These are phyloP conservation scores for Ichneumoninae sp. DNA, from an alignment of 2,888 invertebrate species.

Conservation along the genomic window DNA sequence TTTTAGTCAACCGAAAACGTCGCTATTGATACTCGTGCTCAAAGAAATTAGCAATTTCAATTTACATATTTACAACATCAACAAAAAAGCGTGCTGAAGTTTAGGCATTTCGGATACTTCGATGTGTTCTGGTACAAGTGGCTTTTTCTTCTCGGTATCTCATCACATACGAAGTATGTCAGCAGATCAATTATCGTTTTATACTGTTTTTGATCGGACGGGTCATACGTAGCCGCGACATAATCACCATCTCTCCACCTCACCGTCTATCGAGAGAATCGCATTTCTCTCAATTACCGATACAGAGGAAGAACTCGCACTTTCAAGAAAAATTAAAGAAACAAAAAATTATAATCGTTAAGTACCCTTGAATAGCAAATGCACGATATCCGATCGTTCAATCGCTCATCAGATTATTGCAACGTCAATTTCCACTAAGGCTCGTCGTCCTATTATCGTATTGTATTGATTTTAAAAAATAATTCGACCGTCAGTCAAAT, in stretches of 20 bases:
- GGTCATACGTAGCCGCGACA: not conserved
- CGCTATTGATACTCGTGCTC: slow-evolving; percentile 49
- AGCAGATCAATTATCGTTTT: not conserved
- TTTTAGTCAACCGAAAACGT: slow-evolving; percentile 21
- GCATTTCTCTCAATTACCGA: not conserved
- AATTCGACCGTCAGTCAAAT: slow-evolving; percentile 4
- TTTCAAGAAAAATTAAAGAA: not conserved
- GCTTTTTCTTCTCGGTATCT: not conserved
- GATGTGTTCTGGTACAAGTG: slow-evolving; percentile 22
- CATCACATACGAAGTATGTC: not conserved
- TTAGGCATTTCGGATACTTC: slow-evolving; percentile 10
- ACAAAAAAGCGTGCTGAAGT: slow-evolving; percentile 18
- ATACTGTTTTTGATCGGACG: slow-evolving; percentile 1
- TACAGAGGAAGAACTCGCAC: not conserved
- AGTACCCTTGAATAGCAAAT: slow-evolving; percentile 39
- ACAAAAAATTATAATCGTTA: slow-evolving; percentile 32
- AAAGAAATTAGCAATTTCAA: slow-evolving; percentile 43
- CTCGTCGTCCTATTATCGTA: not conserved
- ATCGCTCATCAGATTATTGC: not conserved
- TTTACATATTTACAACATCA: slow-evolving; percentile 53
- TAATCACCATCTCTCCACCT: not conserved
- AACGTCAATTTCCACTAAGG: slow-evolving; percentile 7
- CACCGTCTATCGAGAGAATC: not conserved
- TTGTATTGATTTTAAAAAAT: not conserved
- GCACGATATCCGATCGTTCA: not conserved